Evolutionary conservation across 2,888 invertebrate genomes (phyloP), one percentile per base, ranked within the genome.

Genomic region (Subacronicta megacephala): DNA sequence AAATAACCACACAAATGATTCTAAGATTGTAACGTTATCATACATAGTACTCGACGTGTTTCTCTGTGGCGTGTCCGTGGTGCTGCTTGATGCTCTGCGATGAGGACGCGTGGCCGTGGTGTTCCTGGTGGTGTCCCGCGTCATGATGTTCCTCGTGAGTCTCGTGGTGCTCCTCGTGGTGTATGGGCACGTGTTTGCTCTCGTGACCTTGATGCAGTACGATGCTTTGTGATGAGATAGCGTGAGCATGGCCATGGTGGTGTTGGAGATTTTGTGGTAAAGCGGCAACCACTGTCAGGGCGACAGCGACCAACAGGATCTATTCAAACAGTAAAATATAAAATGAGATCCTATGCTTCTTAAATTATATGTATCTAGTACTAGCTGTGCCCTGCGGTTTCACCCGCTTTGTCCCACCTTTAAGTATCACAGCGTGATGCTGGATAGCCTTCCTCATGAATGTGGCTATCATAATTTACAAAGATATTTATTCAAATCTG

Each of bases 181-280:
- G 49, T n/a, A 9, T 1, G 18, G 50, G 60, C 17, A 46, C 20
- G 15, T 61, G 51, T 20, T 72, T 40, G 0, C 31, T 51, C 6
- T 76, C 66, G 20, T 80, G 72, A 16, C 51, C 74, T 54, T 83
- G 80, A 51, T 86, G 82, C 46, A 82, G 71, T 17, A 74, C 72
- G 47, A 83, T 80, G 56, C 77, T 83, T 51, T 85, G 87, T 2
- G 83, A 83, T 6, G 83, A 85, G 68, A 79, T 72, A 17, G 81
- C 82, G 41, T 82, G 80, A 7, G 65, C 75, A 52, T 81, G 77
- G 20, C 75, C 57, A 26, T 73, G 53, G 9, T 57, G 60, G 10
- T 69, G 55, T 43, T 52, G 57, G 0, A n/a, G n/a, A n/a, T 53
- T 57, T 52, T 74, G 73, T 0, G 73, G 72, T 0, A 73, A 65